Percentiles rank a stretch among this genome's conserved stretches.
These are phyloP conservation scores for Pseudomyrmex dendroicus DNA, from an alignment of 1,140 invertebrate genomes.

Conservation along the genomic window DNA sequence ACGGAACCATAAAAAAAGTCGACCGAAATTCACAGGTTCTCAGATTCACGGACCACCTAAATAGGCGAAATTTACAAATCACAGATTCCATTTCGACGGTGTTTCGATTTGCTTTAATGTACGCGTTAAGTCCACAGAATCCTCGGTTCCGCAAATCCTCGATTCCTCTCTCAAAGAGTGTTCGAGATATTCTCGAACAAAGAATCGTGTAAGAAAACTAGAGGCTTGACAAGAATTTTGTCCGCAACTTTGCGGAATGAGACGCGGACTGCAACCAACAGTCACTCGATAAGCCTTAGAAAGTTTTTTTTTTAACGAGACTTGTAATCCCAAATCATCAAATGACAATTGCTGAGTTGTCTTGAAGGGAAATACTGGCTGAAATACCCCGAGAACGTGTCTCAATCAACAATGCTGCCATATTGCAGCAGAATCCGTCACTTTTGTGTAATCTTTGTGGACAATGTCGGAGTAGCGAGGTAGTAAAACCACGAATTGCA, in stretches of 20 bases:
- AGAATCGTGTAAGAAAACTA: slow-evolving; percentile 26
- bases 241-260: not conserved
- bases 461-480: slow-evolving; percentile 59
- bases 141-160: slow-evolving; percentile 11
- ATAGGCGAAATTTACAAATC: not conserved
- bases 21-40: slow-evolving; percentile 23
- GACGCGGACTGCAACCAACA: not conserved
- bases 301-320: not conserved
- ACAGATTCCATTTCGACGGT: not conserved
- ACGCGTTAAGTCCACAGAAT: not conserved
- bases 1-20: slow-evolving; percentile 13
- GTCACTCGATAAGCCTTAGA: slow-evolving; percentile 8
- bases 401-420: not conserved
- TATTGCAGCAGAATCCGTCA: slow-evolving; percentile 20
- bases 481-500: slow-evolving; percentile 61
- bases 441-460: slow-evolving; percentile 17
- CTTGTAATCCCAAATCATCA: slow-evolving; percentile 7
- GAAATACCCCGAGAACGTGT: slow-evolving; percentile 23
- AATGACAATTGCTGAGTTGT: slow-evolving; percentile 9
- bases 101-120: not conserved
- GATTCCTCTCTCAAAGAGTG: slow-evolving; percentile 1
- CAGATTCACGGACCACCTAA: not conserved
- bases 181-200: not conserved
- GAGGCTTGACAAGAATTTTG: slow-evolving; percentile 22
- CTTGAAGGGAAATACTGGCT: slow-evolving; percentile 15